These are phyloP conservation scores for Cryptus viduatorius DNA, from an alignment of 2,888 invertebrate genomes.

Conservation along the genomic window DNA sequence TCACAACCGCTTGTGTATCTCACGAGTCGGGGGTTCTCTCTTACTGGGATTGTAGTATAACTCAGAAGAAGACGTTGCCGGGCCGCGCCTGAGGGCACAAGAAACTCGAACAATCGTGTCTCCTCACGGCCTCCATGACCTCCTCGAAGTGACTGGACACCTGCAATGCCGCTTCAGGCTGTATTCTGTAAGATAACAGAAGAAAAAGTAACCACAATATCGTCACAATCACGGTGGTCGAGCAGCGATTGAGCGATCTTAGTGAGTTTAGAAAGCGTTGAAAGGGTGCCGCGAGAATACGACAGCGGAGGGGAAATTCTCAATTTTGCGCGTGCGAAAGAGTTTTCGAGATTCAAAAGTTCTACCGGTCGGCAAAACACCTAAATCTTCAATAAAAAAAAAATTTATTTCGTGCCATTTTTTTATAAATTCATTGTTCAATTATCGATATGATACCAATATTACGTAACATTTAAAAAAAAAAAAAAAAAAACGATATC, in stretches of 20 bases:
- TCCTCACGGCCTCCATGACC: constrained; percentile 91
- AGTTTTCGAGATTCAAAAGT: not conserved
- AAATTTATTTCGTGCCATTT: no score
- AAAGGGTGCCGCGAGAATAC: constrained; percentile 63
- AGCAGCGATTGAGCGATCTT: constrained; percentile 46
- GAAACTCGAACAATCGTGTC: constrained; percentile 90
- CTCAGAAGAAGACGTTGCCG: constrained; percentile 75
- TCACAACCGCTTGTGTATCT: constrained; percentile 37
- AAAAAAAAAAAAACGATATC: not conserved
- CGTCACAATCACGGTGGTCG: constrained; percentile 54
- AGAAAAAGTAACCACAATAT: constrained; percentile 45
- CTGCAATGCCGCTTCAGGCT: constrained; percentile 86
- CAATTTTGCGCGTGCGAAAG: constrained; percentile 20
- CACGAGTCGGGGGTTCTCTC: constrained; percentile 30
- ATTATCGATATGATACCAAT: not conserved
- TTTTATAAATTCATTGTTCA: not conserved
- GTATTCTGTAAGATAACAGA: constrained; percentile 86
- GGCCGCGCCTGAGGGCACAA: constrained; percentile 85
- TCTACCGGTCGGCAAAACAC: no score
- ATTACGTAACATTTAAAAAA: no score
- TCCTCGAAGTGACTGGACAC: constrained; percentile 90
- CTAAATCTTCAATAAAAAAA: no score
- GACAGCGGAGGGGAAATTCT: not conserved
- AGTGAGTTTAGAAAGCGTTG: constrained; percentile 71
- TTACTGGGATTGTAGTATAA: not conserved